Evolutionary conservation across 2,113 vertebrate species (phyloP).

Genomic region (Tenrec ecaudatus): DNA sequence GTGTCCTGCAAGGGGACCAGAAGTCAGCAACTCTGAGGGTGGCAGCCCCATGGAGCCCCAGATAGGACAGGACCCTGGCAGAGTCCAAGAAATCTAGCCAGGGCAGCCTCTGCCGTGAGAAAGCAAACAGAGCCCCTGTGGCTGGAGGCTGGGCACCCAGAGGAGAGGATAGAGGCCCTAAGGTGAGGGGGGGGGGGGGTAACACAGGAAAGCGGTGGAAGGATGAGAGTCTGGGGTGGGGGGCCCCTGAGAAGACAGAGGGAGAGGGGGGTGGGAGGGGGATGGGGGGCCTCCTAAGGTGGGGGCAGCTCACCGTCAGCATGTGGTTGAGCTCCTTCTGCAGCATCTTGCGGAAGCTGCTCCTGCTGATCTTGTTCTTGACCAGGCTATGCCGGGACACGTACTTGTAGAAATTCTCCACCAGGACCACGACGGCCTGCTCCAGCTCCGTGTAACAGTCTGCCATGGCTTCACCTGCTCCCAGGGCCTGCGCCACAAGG

Average conservation of each 20-base stretch:
- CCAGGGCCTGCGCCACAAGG: not conserved
- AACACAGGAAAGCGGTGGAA: not conserved
- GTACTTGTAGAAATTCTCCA: conserved; percentile 88
- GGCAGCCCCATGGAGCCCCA: not conserved
- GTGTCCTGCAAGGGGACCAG: conserved; percentile 84
- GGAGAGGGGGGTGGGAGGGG: not conserved
- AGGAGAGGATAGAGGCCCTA: rapidly evolving
- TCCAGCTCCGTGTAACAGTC: conserved; percentile 85
- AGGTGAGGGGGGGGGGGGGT: no score
- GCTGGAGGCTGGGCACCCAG: not conserved
- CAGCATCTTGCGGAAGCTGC: conserved; percentile 88
- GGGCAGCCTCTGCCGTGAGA: not conserved
- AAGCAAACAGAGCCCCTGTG: not conserved
- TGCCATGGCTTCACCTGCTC: conserved; percentile 69
- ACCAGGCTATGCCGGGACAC: conserved; percentile 83
- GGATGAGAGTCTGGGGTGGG: not conserved
- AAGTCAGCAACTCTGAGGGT: not conserved
- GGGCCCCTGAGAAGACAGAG: not conserved
- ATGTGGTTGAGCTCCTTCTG: conserved; percentile 88
- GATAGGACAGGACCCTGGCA: not conserved
- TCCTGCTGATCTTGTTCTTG: conserved; percentile 89
- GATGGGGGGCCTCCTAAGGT: not conserved
- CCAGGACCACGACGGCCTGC: conserved; percentile 87
- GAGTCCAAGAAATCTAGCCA: not conserved
- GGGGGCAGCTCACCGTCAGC: conserved; percentile 84